phyloP scores from a whole-genome alignment of 1,140 invertebrate genomes.

The Drosophila nannoptera region DNA sequence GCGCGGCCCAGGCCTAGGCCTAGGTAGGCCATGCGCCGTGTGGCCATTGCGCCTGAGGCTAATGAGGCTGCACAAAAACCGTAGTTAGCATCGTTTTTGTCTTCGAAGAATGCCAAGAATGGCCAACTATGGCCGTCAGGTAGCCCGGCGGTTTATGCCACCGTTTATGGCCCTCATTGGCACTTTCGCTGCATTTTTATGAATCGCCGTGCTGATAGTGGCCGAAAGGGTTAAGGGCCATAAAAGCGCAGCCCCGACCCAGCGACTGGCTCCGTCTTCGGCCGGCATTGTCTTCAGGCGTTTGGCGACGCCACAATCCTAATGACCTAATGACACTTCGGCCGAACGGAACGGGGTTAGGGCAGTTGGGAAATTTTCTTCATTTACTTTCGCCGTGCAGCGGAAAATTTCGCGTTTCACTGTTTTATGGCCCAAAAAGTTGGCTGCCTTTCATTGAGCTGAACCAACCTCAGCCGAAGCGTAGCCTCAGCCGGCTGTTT shows the following conservation, averaged over 20 bases:
- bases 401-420: constrained; percentile 59
- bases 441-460: constrained; percentile 66
- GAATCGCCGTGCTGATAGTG: constrained; percentile 42
- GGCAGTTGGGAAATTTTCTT: constrained; percentile 63
- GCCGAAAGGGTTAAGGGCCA: constrained; percentile 39
- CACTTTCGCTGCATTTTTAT: constrained; percentile 65
- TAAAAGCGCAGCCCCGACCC: constrained; percentile 17
- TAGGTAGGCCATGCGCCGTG: constrained; percentile 20
- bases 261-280: not conserved
- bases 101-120: constrained; percentile 66
- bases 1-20: constrained; percentile 7
- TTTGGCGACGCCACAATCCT: constrained; percentile 65
- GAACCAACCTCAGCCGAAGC: not conserved
- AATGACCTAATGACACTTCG: constrained; percentile 68
- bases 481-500: constrained; percentile 19
- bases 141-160: not conserved
- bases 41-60: constrained; percentile 14
- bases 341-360: constrained; percentile 62
- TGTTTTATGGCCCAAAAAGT: constrained; percentile 57
- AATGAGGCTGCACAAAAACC: constrained; percentile 53
- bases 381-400: constrained; percentile 49
- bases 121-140: constrained; percentile 29
- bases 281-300: constrained; percentile 34
- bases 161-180: constrained; percentile 55
- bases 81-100: constrained; percentile 75